Conservation (phyloP, 2,113 vertebrate genomes). For the Pelodiscus sinensis region DNA sequence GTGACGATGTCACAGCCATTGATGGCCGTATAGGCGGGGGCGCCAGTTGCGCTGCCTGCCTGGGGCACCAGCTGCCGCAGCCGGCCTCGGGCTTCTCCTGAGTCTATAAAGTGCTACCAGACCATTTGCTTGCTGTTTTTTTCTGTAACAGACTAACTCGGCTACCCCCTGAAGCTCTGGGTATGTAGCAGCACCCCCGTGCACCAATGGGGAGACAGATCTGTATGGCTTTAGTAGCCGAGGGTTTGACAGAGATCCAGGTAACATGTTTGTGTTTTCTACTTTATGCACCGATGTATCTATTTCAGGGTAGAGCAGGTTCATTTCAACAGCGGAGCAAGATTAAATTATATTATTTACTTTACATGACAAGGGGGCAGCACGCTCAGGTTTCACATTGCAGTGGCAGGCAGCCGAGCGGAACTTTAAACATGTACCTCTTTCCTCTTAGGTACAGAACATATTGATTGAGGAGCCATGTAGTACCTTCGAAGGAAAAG, state of each 20-base stretch:
- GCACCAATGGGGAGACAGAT: neutral
- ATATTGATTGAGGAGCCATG: neutral
- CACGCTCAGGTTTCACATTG: neutral
- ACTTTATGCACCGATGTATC: constrained; percentile 33
- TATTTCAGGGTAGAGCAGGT: constrained; percentile 66
- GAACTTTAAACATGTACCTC: constrained; percentile 39
- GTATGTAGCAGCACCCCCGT: neutral
- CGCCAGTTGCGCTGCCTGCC: no score
- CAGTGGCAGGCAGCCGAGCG: constrained; percentile 38
- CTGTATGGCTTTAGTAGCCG: neutral
- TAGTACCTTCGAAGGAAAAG: neutral
- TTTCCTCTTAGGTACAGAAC: neutral
- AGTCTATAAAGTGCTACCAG: no score
- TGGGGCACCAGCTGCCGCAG: no score
- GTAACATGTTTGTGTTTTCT: constrained; percentile 26
- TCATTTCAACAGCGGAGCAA: constrained; percentile 62
- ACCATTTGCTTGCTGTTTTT: no score
- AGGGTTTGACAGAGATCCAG: rapidly evolving
- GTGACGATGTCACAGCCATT: no score
- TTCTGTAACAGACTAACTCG: no score
- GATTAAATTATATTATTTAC: constrained; percentile 70
- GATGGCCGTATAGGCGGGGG: no score
- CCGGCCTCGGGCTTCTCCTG: no score
- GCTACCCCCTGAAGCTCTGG: no score
- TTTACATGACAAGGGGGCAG: constrained; percentile 46